Percentiles rank a stretch among this genome's conserved stretches.
Evolutionary conservation across 2,888 invertebrate species (phyloP).

Genomic region (Oscheius sp.): DNA sequence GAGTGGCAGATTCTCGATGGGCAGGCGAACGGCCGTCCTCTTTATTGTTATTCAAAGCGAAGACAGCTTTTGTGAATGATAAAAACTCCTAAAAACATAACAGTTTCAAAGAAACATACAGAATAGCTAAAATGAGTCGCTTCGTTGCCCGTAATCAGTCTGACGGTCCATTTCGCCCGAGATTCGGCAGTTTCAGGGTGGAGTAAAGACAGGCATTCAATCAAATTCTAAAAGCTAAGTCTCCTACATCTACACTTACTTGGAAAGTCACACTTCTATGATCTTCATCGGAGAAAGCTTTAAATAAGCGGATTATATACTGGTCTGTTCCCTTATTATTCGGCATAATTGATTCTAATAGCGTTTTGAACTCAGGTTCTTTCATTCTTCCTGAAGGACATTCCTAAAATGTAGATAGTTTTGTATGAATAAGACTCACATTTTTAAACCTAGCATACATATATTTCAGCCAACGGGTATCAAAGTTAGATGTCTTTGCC

Average conservation of each 20-base stretch:
- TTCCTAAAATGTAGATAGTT: constrained; percentile 48
- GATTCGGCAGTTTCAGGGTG: constrained; percentile 50
- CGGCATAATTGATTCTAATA: constrained; percentile 47
- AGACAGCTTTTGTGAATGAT: constrained; percentile 63
- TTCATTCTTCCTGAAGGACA: constrained; percentile 66
- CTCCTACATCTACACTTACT: constrained; percentile 23
- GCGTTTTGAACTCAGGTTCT: constrained; percentile 49
- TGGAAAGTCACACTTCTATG: constrained; percentile 52
- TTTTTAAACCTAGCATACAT: constrained; percentile 65
- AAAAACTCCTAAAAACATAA: constrained; percentile 61
- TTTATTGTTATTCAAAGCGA: constrained; percentile 52
- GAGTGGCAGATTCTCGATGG: constrained; percentile 50
- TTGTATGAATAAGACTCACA: constrained; percentile 38
- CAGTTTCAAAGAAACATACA: constrained; percentile 25
- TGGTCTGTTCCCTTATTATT: constrained; percentile 53
- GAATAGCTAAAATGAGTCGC: constrained; percentile 47
- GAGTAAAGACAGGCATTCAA: constrained; percentile 44
- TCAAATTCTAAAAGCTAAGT: constrained; percentile 39
- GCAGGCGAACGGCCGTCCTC: constrained; percentile 29
- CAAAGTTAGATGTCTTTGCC: constrained; percentile 39
- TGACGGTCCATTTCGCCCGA: constrained; percentile 63
- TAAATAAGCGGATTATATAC: constrained; percentile 47
- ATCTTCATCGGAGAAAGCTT: constrained; percentile 44
- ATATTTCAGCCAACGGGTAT: constrained; percentile 62
- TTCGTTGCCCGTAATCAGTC: constrained; percentile 57